A percentile compares a stretch with the other conserved stretches of the same genome.
Evolutionary conservation across 2,888 invertebrate genomes (phyloP).

Genomic region (Synergus umbraculus): DNA sequence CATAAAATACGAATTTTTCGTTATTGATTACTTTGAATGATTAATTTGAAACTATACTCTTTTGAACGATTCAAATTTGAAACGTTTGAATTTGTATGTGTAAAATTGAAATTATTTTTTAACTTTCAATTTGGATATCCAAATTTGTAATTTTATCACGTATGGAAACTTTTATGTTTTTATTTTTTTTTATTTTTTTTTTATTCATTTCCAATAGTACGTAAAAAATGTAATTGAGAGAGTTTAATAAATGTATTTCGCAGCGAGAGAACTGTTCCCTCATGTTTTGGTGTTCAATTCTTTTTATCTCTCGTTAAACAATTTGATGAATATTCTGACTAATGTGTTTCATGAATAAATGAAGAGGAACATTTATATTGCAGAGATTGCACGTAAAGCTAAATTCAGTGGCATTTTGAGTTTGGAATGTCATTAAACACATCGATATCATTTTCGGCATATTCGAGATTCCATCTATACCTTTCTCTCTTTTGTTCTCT

Average conservation of each 20-base stretch:
- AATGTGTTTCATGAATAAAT: slow-evolving; percentile 6
- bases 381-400: slow-evolving; percentile 5
- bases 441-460: slow-evolving; percentile 63
- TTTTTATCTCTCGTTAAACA: neutral
- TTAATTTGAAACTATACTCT: too few relatives aligned
- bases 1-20: too few relatives aligned
- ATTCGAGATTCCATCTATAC: slow-evolving; percentile 64
- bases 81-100: too few relatives aligned
- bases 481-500: too few relatives aligned
- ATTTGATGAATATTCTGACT: slow-evolving; percentile 24
- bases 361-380: slow-evolving; percentile 19
- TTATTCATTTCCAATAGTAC: neutral
- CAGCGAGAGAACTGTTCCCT: neutral
- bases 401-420: slow-evolving; percentile 11
- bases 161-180: neutral
- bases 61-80: too few relatives aligned
- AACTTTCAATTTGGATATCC: too few relatives aligned
- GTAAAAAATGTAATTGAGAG: neutral
- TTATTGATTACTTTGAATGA: too few relatives aligned
- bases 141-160: neutral
- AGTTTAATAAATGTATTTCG: neutral
- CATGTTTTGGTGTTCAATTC: too few relatives aligned
- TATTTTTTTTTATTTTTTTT: neutral
- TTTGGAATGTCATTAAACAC: slow-evolving; percentile 70
- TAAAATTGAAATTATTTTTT: too few relatives aligned